Percentiles rank a stretch among this genome's conserved stretches.
Evolutionary conservation across 2,113 vertebrate genomes (phyloP).

Genomic region (Carlito syrichta): DNA sequence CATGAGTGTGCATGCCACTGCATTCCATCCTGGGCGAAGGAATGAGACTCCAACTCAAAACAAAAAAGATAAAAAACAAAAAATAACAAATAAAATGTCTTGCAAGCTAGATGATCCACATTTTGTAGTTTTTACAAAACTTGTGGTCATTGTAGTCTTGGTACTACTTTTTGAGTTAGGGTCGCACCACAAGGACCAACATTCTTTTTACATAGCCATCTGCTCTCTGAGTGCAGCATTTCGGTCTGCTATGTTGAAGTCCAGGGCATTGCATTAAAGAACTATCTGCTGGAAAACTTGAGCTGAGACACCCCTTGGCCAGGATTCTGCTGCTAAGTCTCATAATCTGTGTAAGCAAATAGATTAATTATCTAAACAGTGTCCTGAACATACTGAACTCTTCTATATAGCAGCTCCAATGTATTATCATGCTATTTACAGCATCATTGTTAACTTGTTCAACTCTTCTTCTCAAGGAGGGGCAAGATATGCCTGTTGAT

Average conservation of each 20-base stretch:
- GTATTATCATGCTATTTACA: constrained; percentile 91
- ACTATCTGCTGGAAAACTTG: constrained; percentile 84
- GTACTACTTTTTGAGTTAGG: constrained; percentile 90
- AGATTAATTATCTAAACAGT: constrained; percentile 95
- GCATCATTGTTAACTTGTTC: constrained; percentile 90
- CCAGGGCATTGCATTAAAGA: constrained; percentile 90
- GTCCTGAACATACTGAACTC: constrained; percentile 93
- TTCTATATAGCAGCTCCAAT: constrained; percentile 89
- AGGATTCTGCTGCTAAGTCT: constrained; percentile 89
- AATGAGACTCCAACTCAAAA: too few species aligned
- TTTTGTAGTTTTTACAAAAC: constrained; percentile 87
- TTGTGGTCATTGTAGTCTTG: constrained; percentile 87
- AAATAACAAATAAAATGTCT: constrained; percentile 87
- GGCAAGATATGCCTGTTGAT: constrained; percentile 87
- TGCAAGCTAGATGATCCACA: constrained; percentile 88
- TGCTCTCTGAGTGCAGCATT: constrained; percentile 90
- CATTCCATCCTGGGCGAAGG: too few species aligned
- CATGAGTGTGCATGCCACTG: too few species aligned
- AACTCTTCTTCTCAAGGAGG: constrained; percentile 93
- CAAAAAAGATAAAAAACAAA: constrained; percentile 85
- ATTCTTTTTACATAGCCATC: constrained; percentile 93
- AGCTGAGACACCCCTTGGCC: constrained; percentile 82
- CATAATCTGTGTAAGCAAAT: constrained; percentile 88
- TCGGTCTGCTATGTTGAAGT: constrained; percentile 93
- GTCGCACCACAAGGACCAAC: constrained; percentile 90